phyloP scores from a whole-genome alignment of 2,797 vertebrate species.

The Sphenopsis melanotis region DNA sequence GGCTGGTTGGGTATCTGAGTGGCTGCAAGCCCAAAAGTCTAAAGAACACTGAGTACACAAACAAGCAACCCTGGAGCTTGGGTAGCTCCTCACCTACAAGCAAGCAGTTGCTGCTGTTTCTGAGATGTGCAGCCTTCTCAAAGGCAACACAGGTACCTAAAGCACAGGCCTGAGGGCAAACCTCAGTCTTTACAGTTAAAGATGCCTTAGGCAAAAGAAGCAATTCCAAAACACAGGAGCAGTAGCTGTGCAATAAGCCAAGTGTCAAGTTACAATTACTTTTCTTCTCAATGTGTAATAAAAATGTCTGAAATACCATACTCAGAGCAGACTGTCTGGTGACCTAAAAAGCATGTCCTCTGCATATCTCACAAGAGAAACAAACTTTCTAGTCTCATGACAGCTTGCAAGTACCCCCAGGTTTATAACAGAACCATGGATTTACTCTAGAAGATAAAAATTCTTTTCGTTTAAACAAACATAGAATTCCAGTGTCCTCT shows the following conservation, averaged over 20 bases:
- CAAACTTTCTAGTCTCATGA: background rate
- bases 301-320: background rate
- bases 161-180: background rate
- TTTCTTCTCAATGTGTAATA: background rate
- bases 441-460: background rate
- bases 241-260: background rate
- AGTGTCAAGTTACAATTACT: background rate
- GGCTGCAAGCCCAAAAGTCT: conserved; percentile 24
- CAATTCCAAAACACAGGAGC: background rate
- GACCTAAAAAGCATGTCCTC: background rate
- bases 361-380: background rate
- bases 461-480: background rate
- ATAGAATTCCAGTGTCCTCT: background rate
- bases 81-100: background rate
- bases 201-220: background rate
- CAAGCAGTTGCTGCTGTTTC: background rate
- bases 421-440: background rate
- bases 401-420: background rate
- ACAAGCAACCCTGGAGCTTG: background rate
- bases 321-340: background rate
- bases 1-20: background rate
- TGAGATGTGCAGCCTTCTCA: background rate
- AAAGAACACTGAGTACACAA: background rate
- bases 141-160: background rate
- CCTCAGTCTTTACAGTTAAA: background rate